Percentiles rank a stretch among this genome's conserved stretches.
Evolutionary conservation across 2,888 invertebrate genomes (phyloP).

Genomic region (Laothoe populi): DNA sequence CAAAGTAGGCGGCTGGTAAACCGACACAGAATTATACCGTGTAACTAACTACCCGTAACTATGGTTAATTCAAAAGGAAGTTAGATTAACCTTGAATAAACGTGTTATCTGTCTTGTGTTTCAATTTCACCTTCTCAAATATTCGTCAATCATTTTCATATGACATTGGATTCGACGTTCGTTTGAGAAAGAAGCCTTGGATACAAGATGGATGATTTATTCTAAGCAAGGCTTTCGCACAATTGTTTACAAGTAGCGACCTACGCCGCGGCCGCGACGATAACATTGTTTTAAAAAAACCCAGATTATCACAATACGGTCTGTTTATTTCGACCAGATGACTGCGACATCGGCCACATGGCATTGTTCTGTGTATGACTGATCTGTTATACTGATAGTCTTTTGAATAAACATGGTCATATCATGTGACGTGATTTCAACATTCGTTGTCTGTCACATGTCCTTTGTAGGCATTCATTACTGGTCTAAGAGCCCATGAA

Average conservation of each 20-base stretch:
- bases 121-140: conserved; percentile 43
- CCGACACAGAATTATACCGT: background rate
- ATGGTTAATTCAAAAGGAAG: conserved; percentile 30
- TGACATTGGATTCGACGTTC: conserved; percentile 64
- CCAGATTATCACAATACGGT: conserved; percentile 39
- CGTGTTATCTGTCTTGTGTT: conserved; percentile 45
- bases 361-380: conserved; percentile 37
- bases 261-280: conserved; percentile 44
- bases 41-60: conserved; percentile 9
- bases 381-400: conserved; percentile 27
- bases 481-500: too few relatives aligned
- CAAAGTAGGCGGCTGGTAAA: background rate
- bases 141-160: conserved; percentile 44
- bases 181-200: conserved; percentile 59
- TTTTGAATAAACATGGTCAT: conserved; percentile 24
- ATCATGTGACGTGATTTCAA: conserved; percentile 27
- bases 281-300: conserved; percentile 55
- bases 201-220: conserved; percentile 39
- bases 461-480: conserved; percentile 29
- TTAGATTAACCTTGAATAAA: conserved; percentile 32
- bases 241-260: conserved; percentile 47
- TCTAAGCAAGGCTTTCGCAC: conserved; percentile 48
- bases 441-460: conserved; percentile 18
- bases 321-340: conserved; percentile 42
- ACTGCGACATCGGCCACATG: conserved; percentile 35